phyloP scores from a whole-genome alignment of 2,113 vertebrate genomes.

The Megatriorchis doriae region DNA sequence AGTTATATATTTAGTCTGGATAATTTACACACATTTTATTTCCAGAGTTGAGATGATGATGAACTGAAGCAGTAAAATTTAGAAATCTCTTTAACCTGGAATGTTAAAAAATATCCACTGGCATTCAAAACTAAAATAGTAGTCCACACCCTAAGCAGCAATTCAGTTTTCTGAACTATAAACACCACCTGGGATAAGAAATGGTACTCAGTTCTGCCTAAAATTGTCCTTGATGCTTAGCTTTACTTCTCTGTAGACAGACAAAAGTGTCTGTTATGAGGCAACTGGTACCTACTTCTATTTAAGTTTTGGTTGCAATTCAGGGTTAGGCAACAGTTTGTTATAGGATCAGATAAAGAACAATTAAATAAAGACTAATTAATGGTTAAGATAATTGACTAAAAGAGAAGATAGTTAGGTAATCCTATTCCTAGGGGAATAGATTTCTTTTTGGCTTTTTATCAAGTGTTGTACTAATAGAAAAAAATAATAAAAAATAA shows the following conservation, averaged over 20 bases:
- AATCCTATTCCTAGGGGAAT: not conserved
- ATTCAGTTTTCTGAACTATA: not conserved
- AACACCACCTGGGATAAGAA: not conserved
- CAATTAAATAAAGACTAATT: not conserved
- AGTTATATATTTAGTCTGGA: not conserved
- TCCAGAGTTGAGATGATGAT: not conserved
- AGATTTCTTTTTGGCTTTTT: not conserved
- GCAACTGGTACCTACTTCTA: not conserved
- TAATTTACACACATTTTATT: not conserved
- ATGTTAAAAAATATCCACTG: not conserved
- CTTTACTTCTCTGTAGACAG: not conserved
- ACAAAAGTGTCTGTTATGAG: not conserved
- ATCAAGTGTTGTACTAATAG: not conserved
- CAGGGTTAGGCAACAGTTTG: not conserved
- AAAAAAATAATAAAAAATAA: not conserved
- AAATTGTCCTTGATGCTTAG: not conserved
- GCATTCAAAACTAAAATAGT: not conserved
- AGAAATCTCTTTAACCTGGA: not conserved
- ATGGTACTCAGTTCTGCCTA: not conserved
- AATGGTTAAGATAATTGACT: not conserved
- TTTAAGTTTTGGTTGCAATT: not conserved
- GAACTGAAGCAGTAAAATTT: not conserved
- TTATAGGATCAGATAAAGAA: not conserved
- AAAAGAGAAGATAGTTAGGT: not conserved
- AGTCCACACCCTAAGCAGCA: not conserved